These are phyloP conservation scores for Drosophila sp. DNA, from an alignment of 1,140 invertebrate species.

Conservation along the genomic window DNA sequence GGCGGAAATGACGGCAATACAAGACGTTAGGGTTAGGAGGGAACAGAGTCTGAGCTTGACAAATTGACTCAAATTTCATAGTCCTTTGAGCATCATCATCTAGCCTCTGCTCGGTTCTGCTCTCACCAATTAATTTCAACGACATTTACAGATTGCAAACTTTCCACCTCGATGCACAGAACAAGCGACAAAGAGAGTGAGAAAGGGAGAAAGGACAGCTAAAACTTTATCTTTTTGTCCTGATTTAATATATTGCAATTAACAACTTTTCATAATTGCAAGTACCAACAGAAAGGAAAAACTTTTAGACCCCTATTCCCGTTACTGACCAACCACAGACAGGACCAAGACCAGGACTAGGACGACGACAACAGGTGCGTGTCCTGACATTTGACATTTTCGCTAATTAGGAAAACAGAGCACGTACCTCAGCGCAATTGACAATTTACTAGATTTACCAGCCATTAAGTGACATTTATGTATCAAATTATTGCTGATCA, in stretches of 20 bases:
- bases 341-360: neutral
- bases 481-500: too few relatives aligned
- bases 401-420: neutral
- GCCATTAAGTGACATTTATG: neutral
- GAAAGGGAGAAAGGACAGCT: neutral
- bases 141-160: conserved; percentile 72
- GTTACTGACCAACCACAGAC: neutral
- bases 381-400: conserved; percentile 7
- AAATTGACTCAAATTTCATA: conserved; percentile 43
- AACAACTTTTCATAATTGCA: conserved; percentile 75
- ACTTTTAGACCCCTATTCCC: neutral
- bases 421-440: neutral
- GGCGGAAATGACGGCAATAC: neutral
- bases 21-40: neutral
- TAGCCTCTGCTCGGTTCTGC: conserved; percentile 17
- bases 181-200: conserved; percentile 17
- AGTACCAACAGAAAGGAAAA: conserved; percentile 42
- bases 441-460: neutral
- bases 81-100: conserved; percentile 21
- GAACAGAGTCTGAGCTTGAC: neutral
- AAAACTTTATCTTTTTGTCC: conserved; percentile 56
- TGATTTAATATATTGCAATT: conserved; percentile 74
- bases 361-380: neutral
- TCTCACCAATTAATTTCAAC: conserved; percentile 59
- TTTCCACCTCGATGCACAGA: conserved; percentile 55